Conservation (phyloP, 2,113 vertebrate species). For the Megalops atlanticus region DNA sequence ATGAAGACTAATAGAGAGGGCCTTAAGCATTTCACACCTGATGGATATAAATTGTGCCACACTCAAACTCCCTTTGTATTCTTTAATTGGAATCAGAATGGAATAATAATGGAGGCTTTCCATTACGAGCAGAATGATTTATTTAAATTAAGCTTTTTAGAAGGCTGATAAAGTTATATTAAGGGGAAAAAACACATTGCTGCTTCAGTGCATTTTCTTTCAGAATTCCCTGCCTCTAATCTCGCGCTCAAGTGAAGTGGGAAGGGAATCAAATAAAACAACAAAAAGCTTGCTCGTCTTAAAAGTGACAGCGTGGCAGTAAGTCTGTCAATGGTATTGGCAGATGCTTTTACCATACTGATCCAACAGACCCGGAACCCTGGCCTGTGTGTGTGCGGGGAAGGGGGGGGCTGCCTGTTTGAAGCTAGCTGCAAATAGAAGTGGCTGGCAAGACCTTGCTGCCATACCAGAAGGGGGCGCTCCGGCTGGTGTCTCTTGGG, state of each 20-base stretch:
- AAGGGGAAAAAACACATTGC: slow-evolving; percentile 10
- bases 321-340: not conserved
- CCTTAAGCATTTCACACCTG: slow-evolving; percentile 39
- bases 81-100: slow-evolving; percentile 40
- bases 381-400: no score
- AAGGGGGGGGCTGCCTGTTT: not conserved
- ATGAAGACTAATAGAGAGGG: slow-evolving; percentile 26
- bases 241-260: slow-evolving; percentile 23
- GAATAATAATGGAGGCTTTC: slow-evolving; percentile 33
- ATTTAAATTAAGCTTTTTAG: slow-evolving; percentile 48
- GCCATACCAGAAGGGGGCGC: not conserved
- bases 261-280: not conserved
- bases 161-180: slow-evolving; percentile 39
- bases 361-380: not conserved
- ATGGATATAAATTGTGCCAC: slow-evolving; percentile 25
- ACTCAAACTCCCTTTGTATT: slow-evolving; percentile 38
- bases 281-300: not conserved
- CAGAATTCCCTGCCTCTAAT: slow-evolving; percentile 19
- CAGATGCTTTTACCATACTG: not conserved
- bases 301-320: not conserved
- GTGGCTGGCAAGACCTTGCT: not conserved
- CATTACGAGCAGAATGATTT: slow-evolving; percentile 43
- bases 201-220: slow-evolving; percentile 19
- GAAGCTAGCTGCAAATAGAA: not conserved
- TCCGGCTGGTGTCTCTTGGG: not conserved